Evolutionary conservation across 2,797 vertebrate species (phyloP).

Genomic region (Coendou prehensilis): DNA sequence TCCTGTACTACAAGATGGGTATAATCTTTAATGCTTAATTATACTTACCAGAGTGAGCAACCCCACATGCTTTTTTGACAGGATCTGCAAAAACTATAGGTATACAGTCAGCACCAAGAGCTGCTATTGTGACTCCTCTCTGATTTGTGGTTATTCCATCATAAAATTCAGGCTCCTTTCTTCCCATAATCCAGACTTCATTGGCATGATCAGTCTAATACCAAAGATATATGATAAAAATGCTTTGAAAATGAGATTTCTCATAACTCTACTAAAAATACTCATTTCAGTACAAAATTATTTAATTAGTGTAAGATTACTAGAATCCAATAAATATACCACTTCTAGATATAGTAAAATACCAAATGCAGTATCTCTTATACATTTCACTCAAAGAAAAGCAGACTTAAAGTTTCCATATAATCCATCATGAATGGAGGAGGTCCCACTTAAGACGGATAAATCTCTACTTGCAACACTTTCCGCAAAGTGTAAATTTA

Average conservation of each 20-base stretch:
- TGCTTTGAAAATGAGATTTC: slow-evolving; percentile 53
- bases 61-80: slow-evolving; percentile 93
- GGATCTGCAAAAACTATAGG: slow-evolving; percentile 96
- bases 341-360: background rate
- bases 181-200: slow-evolving; percentile 93
- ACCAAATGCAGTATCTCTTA: background rate
- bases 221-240: slow-evolving; percentile 73
- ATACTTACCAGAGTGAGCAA: slow-evolving; percentile 94
- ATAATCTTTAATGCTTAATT: background rate
- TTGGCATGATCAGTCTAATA: slow-evolving; percentile 93
- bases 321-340: background rate
- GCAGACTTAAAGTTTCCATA: slow-evolving; percentile 20
- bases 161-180: slow-evolving; percentile 91
- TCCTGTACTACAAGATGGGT: background rate
- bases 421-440: background rate
- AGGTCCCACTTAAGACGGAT: background rate
- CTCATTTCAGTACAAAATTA: slow-evolving; percentile 20
- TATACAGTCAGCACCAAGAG: slow-evolving; percentile 97
- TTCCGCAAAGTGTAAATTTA: slow-evolving; percentile 42
- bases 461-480: background rate
- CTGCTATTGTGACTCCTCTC: slow-evolving; percentile 92
- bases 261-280: slow-evolving; percentile 53
- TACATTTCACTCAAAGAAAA: slow-evolving; percentile 61
- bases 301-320: slow-evolving; percentile 2
- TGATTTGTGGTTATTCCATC: slow-evolving; percentile 94